Evolutionary conservation across 2,888 invertebrate species (phyloP), one percentile per base, ranked within the genome.

Genomic region (Ecliptopera silaceata): DNA sequence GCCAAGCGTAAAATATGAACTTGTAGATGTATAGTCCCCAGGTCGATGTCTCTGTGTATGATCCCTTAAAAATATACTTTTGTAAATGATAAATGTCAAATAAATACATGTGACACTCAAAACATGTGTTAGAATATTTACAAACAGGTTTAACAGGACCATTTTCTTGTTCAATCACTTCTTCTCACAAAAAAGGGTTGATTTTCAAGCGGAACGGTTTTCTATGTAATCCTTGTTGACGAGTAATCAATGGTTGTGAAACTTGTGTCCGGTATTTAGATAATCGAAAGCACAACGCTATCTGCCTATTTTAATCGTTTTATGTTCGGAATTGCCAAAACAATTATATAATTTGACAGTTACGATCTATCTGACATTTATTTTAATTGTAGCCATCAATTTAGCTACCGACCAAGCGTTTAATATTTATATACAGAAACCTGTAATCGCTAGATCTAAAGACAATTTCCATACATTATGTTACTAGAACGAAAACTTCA

Each of bases 201-300:
- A 12, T 32, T 8, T n/a, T 2, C n/a, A 32, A 38, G 39, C n/a
- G 6, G 22, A n/a, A 50, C 45, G 20, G 46, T 12, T 56, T 51
- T 47, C 46, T 47, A 15, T 36, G 41, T 31, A 29, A 41, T 36
- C 10, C 29, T 13, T 22, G 12, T 22, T 41, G 51, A 43, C 47
- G 20, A 44, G 17, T 17, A 46, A 47, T 38, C 58, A 50, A 36
- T 39, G 31, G 50, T 59, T 54, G 42, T 46, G 58, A 59, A 54
- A 59, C 49, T 29, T 59, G 56, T 56, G 54, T 45, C 51, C 45
- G 50, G 50, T 48, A 39, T 56, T 55, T 42, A n/a, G 48, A 51
- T 47, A 54, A 50, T 49, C 32, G 10, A 47, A 51, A 42, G n/a
- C 18, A 32, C 42, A 32, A 26, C 43, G 20, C 13, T 44, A 34